Evolutionary conservation across 2,888 invertebrate genomes (phyloP).

Genomic region (Tipula vernalis): DNA sequence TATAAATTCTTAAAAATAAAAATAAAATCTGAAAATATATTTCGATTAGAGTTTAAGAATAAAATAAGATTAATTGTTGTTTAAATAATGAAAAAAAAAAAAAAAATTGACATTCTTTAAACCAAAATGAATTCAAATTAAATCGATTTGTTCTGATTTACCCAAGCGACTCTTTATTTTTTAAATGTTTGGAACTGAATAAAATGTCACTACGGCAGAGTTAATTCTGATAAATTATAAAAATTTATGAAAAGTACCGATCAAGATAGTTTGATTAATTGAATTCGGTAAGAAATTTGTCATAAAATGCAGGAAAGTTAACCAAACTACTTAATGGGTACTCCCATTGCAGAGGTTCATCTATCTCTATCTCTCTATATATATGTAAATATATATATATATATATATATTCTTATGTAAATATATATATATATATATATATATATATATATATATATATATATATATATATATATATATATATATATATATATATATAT

Average conservation of each 20-base stretch:
- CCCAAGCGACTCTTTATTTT: not conserved
- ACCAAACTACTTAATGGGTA: not conserved
- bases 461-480: too few species aligned
- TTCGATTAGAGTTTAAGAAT: not conserved
- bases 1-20: not conserved
- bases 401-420: too few species aligned
- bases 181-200: not conserved
- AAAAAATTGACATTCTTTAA: not conserved
- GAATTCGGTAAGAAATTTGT: not conserved
- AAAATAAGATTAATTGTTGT: slow-evolving; percentile 4
- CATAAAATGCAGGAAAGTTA: not conserved
- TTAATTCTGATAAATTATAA: not conserved
- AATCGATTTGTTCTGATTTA: not conserved
- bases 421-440: too few species aligned
- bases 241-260: not conserved
- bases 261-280: not conserved
- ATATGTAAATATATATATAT: too few species aligned
- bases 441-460: too few species aligned
- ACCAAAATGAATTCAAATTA: not conserved
- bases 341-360: not conserved
- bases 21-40: not conserved
- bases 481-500: too few species aligned
- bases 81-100: not conserved
- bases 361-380: not conserved
- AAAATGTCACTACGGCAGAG: not conserved